These are phyloP conservation scores for Phyllotreta striolata DNA, from an alignment of 2,888 invertebrate species.

Conservation along the genomic window DNA sequence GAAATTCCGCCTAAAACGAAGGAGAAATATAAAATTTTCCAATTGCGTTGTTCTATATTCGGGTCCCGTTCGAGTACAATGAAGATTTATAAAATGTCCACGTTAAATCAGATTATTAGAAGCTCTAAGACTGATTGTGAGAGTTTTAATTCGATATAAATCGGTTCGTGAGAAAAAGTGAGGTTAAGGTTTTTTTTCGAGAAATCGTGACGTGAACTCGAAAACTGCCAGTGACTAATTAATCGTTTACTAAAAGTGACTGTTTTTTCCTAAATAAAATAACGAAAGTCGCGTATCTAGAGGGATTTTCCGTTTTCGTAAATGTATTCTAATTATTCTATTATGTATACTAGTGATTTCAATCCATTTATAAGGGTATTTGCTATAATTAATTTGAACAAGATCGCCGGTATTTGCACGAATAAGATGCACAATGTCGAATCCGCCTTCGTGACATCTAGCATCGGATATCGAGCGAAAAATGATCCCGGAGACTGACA, in stretches of 20 bases:
- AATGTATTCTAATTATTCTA: slow-evolving; percentile 44
- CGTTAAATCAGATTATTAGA: slow-evolving; percentile 59
- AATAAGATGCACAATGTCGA: slow-evolving; percentile 59
- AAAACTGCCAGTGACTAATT: slow-evolving; percentile 34
- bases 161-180: slow-evolving; percentile 43
- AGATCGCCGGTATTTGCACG: slow-evolving; percentile 55
- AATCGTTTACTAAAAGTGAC: slow-evolving; percentile 29
- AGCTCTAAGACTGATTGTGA: slow-evolving; percentile 56
- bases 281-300: slow-evolving; percentile 28
- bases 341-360: slow-evolving; percentile 54
- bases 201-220: slow-evolving; percentile 45
- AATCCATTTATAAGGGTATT: slow-evolving; percentile 48
- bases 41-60: slow-evolving; percentile 20
- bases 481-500: slow-evolving; percentile 71
- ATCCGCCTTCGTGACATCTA: slow-evolving; percentile 55
- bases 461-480: slow-evolving; percentile 58
- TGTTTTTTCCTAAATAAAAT: slow-evolving; percentile 30
- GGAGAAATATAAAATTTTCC: slow-evolving; percentile 27
- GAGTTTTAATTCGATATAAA: slow-evolving; percentile 40
- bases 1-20: too few relatives aligned
- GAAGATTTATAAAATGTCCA: slow-evolving; percentile 59
- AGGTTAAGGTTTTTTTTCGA: slow-evolving; percentile 46
- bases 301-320: slow-evolving; percentile 31
- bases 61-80: slow-evolving; percentile 50
- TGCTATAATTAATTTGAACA: slow-evolving; percentile 51